phyloP scores from a whole-genome alignment of 2,888 invertebrate genomes.

The Drosophila nr. medialis region DNA sequence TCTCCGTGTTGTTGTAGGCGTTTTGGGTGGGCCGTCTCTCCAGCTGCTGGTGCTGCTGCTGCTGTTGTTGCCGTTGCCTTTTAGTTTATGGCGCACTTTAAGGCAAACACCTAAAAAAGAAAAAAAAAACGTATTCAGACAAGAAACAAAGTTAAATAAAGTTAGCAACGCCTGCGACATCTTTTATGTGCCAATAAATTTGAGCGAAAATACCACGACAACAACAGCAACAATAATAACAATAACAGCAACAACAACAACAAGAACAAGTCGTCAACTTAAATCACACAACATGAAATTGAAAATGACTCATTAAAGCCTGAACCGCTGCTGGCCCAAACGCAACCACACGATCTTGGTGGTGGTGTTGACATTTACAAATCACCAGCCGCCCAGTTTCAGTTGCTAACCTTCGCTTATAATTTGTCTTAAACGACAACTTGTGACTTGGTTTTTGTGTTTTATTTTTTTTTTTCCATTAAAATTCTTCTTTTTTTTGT shows the following conservation, averaged over 20 bases:
- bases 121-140: constrained; percentile 25
- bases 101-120: constrained; percentile 76
- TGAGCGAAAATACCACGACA: constrained; percentile 59
- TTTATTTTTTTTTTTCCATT: constrained; percentile 2
- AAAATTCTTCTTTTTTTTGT: neutral
- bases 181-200: constrained; percentile 78
- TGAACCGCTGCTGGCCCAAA: constrained; percentile 30
- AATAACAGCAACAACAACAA: constrained; percentile 43
- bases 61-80: constrained; percentile 49
- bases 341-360: constrained; percentile 52
- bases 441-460: constrained; percentile 21
- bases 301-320: constrained; percentile 73
- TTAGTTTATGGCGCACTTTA: constrained; percentile 78
- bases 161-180: constrained; percentile 79
- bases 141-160: constrained; percentile 69
- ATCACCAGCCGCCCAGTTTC: constrained; percentile 68
- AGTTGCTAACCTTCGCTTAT: constrained; percentile 66
- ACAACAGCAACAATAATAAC: constrained; percentile 39
- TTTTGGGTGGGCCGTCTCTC: constrained; percentile 69
- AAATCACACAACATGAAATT: constrained; percentile 77
- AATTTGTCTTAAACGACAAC: constrained; percentile 61
- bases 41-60: constrained; percentile 44
- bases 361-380: constrained; percentile 75
- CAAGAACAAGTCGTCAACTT: constrained; percentile 63
- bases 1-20: constrained; percentile 68